Evolutionary conservation across 53 echinoderm and acorn worm species (phyloP), one percentile per base, ranked within the genome.

Genomic region (Henricia sp.): DNA sequence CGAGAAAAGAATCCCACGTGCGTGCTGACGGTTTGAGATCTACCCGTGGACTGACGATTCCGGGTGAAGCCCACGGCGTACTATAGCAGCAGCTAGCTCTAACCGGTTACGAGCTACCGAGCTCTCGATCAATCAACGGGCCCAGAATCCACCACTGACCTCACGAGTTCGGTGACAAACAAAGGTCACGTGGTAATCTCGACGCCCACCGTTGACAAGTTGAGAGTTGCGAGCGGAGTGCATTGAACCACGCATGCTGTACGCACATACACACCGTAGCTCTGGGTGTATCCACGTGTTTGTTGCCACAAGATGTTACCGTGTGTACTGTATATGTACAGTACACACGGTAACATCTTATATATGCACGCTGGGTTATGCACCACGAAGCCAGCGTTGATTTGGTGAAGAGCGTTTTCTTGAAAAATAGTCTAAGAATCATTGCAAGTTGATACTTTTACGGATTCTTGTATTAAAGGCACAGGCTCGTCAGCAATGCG

Each of bases 151-250:
- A 80, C 63, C 80, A 80, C 80, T 80, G 77, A 77, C 77, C 77
- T 63, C 16, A n/a, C 64, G 57, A 46, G 78, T 42, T 63, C 46
- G 64, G 64, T 64, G 80, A 64, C 64, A 50, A 62, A 33, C 36
- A 35, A 30, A 80, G 62, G 80, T 80, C 80, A 64, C 42, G 30
- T 51, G 32, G 64, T 80, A 64, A 80, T 64, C 80, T 20, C 80
- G 48, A 80, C 78, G 80, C 80, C 64, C 50, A 64, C 80, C 44
- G 80, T 80, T 80, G 80, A 80, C 80, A 77, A 44, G 26, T 44
- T n/a, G 26, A 43, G 12, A 30, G 12, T 39, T 25, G 70, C 46
- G 46, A 11, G 4, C 68, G 19, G 38, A 9, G 35, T 25, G 20
- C 63, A 63, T 14, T 9, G 26, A 8, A 26, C 6, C 30, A 21